Evolutionary conservation across 2,113 vertebrate species (phyloP).

Genomic region (Scytalopus superciliaris): DNA sequence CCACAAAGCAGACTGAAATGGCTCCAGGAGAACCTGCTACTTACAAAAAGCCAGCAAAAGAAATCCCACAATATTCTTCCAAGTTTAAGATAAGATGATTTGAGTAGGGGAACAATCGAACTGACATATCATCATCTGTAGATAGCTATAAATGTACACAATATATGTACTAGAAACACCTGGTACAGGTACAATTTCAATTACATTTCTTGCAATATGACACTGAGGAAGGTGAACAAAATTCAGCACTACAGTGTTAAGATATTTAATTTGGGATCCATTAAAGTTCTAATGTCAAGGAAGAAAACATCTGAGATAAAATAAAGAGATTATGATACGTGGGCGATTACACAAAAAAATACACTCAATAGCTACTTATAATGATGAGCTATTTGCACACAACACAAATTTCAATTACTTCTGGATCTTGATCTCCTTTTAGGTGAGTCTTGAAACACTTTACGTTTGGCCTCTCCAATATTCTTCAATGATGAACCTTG

Average conservation of each 20-base stretch:
- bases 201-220: slow-evolving; percentile 34
- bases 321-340: slow-evolving; percentile 11
- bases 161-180: slow-evolving; percentile 63
- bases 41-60: slow-evolving; percentile 41
- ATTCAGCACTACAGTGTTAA: slow-evolving; percentile 44
- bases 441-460: slow-evolving; percentile 69
- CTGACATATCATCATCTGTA: slow-evolving; percentile 47
- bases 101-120: background rate
- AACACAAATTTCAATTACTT: slow-evolving; percentile 70
- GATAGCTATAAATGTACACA: slow-evolving; percentile 50
- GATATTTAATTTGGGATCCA: slow-evolving; percentile 36
- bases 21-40: slow-evolving; percentile 39
- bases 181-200: slow-evolving; percentile 63
- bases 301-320: slow-evolving; percentile 44
- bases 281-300: slow-evolving; percentile 40
- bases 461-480: slow-evolving; percentile 65
- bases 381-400: slow-evolving; percentile 43
- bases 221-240: slow-evolving; percentile 47
- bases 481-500: slow-evolving; percentile 68
- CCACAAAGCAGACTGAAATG: slow-evolving; percentile 16
- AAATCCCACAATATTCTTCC: slow-evolving; percentile 12
- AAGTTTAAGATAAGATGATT: background rate
- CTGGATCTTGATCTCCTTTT: slow-evolving; percentile 71
- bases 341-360: slow-evolving; percentile 37
- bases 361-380: slow-evolving; percentile 39